A percentile compares a stretch with the other conserved stretches of the same genome.
These are phyloP conservation scores for Caprella mutica DNA, from an alignment of 2,888 invertebrate species.

Conservation along the genomic window DNA sequence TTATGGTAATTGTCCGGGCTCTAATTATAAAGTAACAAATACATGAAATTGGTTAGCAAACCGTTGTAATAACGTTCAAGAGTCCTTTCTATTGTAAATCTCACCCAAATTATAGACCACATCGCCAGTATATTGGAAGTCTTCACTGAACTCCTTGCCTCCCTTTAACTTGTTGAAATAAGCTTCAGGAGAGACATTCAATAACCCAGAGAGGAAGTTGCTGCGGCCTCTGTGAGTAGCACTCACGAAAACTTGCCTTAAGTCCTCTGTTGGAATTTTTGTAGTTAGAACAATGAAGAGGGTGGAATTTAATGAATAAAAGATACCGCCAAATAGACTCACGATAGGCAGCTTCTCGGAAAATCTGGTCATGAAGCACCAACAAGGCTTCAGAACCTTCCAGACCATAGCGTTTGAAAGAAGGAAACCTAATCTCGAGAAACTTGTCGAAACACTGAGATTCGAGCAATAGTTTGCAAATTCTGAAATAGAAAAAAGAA, in stretches of 20 bases:
- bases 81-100: no score
- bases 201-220: constrained; percentile 69
- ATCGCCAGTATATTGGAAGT: constrained; percentile 71
- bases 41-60: no score
- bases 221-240: constrained; percentile 92
- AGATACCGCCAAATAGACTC: no score
- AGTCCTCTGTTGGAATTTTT: no score
- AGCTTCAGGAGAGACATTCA: constrained; percentile 70
- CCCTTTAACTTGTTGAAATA: constrained; percentile 87
- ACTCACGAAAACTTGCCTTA: constrained; percentile 66
- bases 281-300: no score
- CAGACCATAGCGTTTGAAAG: constrained; percentile 86
- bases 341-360: no score
- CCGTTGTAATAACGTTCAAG: no score
- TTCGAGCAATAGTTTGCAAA: constrained; percentile 50
- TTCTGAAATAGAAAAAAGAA: background rate
- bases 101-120: no score
- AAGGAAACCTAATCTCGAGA: constrained; percentile 76
- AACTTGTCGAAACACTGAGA: constrained; percentile 90
- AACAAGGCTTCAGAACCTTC: constrained; percentile 92
- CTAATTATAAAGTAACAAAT: no score
- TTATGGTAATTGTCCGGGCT: no score
- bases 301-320: no score
- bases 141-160: constrained; percentile 68
- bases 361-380: no score